Base-by-base conservation (phyloP, 2,797 vertebrate genomes). In the Hemitrygon akajei region DNA sequence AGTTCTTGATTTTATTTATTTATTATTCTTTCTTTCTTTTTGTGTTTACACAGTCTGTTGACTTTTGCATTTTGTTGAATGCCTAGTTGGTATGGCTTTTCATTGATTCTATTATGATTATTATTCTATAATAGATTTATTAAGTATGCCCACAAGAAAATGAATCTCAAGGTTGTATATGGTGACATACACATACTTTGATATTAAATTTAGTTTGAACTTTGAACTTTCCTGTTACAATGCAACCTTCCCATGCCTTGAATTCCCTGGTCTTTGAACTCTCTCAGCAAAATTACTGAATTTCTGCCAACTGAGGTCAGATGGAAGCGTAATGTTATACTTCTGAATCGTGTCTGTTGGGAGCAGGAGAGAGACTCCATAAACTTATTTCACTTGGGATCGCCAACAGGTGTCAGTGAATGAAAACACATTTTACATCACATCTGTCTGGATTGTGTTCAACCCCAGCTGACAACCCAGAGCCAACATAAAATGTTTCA, bases 251-350 rank as follows among this genome's bases (percentile, higher is more conserved):
- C 25, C 91, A 93, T 93, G 27, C 58, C 71, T 40, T 69, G 87
- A 3, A 66, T 63, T 91, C 87, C 37, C 37, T 40, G 27, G 30
- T 75, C 91, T 93, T 75, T 14, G 11, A 47, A 71, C 25, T 75
- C 47, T 93, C 91, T 76, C 91, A 76, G 71, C 37, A 93, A 93
- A 75, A 93, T 56, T 76, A 91, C 91, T 93, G 91, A 93, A 12
- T 75, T 56, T 18, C 34, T 93, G 91, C 91, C 91, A 92, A 75
- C 40, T 92, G 40, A 56, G 71, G 91, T 76, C 91, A 76, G 73
- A 93, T 93, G 91, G 69, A 69, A 92, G 25, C 12, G 91, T 75
- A 75, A 75, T 76, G 47, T 93, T 75, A 76, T 73, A 76, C 91
- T 93, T 71, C 75, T 71, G 71, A 73, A 75, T 75, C 37, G n/a